Evolutionary conservation across 2,113 vertebrate genomes (phyloP).

Genomic region (Pseudopodoces humilis): DNA sequence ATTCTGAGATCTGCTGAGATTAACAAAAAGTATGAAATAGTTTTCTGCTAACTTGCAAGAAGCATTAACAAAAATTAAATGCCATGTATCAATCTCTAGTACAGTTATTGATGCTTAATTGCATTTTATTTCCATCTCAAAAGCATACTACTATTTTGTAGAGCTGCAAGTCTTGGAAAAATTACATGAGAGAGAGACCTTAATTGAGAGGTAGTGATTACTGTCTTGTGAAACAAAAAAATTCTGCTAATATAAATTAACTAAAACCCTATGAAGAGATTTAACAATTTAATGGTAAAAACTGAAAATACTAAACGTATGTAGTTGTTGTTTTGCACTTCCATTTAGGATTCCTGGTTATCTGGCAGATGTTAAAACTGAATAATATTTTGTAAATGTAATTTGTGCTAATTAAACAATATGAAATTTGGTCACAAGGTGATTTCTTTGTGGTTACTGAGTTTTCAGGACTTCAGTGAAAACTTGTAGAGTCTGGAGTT

Average conservation of each 20-base stretch:
- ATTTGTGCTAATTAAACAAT: not conserved
- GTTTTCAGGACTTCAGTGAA: not conserved
- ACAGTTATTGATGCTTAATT: not conserved
- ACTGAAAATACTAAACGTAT: not conserved
- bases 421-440: not conserved
- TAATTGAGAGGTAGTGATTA: not conserved
- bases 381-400: not conserved
- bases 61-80: not conserved
- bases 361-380: not conserved
- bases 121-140: not conserved
- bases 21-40: not conserved
- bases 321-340: not conserved
- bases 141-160: not conserved
- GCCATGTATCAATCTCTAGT: not conserved
- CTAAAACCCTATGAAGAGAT: not conserved
- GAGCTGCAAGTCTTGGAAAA: not conserved
- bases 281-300: not conserved
- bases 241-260: not conserved
- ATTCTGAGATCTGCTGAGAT: not conserved
- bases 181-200: not conserved
- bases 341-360: not conserved
- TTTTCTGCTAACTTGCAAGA: not conserved
- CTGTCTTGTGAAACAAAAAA: not conserved
- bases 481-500: not conserved
- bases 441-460: not conserved